Base-by-base conservation (phyloP, 2,888 invertebrate species). In the Adelognathus sp. region DNA sequence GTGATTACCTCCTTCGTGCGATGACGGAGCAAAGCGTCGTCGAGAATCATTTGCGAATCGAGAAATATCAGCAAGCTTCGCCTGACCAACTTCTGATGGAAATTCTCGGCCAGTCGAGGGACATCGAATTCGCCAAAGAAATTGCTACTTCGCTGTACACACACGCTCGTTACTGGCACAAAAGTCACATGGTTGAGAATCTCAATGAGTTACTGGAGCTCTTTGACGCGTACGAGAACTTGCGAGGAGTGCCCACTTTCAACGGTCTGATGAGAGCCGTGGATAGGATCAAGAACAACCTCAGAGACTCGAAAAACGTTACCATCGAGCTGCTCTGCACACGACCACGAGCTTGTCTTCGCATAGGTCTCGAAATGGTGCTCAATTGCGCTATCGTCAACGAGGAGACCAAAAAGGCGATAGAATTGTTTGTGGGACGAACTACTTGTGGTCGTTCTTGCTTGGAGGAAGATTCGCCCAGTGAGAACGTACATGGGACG, bases 111-210 rank as follows among this genome's bases (percentile, higher is more conserved):
- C 84, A 86, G 72, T 66, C 86, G 46, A 74, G 39, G n/a, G 83
- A 85, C 1, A 80, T 86, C 9, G n/a, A 70, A 39, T 86, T 85
- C 9, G 80, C 80, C 54, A 66, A 52, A 2, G 83, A 82, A 31
- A 61, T 86, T 6, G 83, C 66, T 0, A 82, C 63, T 1, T 76
- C 85, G 3, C 24, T 86, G 44, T 70, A 81, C 46, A 46, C 67
- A 18, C 81, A 85, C 39, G 85, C 85, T 2, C 77, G 63, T 41
- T 86, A 82, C 44, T 86, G 86, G 85, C 86, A 74, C 52, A 76
- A 72, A 11, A 83, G 76, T 33, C 76, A 46, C 14, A 83, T 82
- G 81, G 73, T 86, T 29, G 81, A 80, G 31, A 82, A 61, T 63
- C 64, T 86, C 9, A 63, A 82, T 7, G 82, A 84, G 3, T 46